Base-by-base conservation (phyloP, 2,797 vertebrate genomes). In the Spinus olivaceus region DNA sequence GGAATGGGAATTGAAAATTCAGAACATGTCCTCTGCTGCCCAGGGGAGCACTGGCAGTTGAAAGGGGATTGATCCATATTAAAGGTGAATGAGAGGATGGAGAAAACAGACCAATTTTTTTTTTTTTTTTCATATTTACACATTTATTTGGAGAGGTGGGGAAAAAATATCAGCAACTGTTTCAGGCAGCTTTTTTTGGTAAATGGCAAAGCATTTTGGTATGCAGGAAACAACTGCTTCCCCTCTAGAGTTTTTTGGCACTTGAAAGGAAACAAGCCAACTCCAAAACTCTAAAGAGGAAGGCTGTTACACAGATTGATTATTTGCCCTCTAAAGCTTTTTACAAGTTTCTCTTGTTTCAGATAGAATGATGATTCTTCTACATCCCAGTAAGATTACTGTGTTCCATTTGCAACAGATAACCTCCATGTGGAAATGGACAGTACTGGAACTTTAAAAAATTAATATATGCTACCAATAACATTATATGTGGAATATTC, bases 161-260 rank as follows among this genome's bases (percentile, higher is more conserved):
- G n/a, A 37, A 74, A 90, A 53, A 76, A 59, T 67, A 54, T 65
- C 88, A 92, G 57, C 84, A 85, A 44, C 81, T 73, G 37, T 92
- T 96, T 92, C 37, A 86, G 59, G 84, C 84, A 88, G 49, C 56
- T 97, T 97, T 97, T 95, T 92, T 84, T 32, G 78, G 70, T 93
- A 92, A 94, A 90, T 97, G 97, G 97, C 93, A 96, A 97, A 96
- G 95, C 81, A 85, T 94, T 97, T 95, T 86, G 93, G 73, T 95
- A 93, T 76, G 92, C 96, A 98, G 98, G 98, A 98, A 98, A 97
- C 95, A 97, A 98, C 94, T 94, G 90, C 85, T 98, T 98, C 97
- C 98, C 82, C 88, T 97, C 92, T 88, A 74, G 92, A 92, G 66
- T 83, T 97, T 97, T 96, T 76, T 22, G 74, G 93, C 88, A 80